These are phyloP conservation scores for Eupithecia abbreviata DNA, from an alignment of 2,888 invertebrate genomes.

Conservation along the genomic window DNA sequence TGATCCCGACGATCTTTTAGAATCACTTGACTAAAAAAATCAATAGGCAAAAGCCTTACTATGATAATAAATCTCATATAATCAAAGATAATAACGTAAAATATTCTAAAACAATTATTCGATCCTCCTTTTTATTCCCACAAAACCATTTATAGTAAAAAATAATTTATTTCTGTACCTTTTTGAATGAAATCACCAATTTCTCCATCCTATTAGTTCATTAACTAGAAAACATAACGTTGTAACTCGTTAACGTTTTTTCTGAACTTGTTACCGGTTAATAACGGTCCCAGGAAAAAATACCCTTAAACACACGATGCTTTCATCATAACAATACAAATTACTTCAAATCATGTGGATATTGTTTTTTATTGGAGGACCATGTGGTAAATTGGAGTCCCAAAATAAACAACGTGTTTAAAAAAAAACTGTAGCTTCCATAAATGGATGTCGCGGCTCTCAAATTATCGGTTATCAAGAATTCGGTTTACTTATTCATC, in stretches of 20 bases:
- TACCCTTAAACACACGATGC: slow-evolving; percentile 76
- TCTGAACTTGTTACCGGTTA: slow-evolving; percentile 69
- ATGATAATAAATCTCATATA: neutral
- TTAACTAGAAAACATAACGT: slow-evolving; percentile 50
- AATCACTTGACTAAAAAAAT: neutral
- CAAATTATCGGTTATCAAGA: slow-evolving; percentile 61
- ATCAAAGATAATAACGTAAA: neutral
- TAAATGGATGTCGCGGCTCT: slow-evolving; percentile 65
- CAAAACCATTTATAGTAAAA: neutral
- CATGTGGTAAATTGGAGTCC: slow-evolving; percentile 81
- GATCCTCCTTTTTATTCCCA: slow-evolving; percentile 7
- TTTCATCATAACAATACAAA: slow-evolving; percentile 78
- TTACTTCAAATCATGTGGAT: slow-evolving; percentile 80
- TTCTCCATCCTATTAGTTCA: slow-evolving; percentile 51
- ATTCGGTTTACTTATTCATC: slow-evolving; percentile 54
- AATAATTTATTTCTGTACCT: slow-evolving; percentile 32
- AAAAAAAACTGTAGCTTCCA: slow-evolving; percentile 67
- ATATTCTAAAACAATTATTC: neutral
- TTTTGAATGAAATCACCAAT: slow-evolving; percentile 35
- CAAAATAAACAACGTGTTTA: slow-evolving; percentile 74
- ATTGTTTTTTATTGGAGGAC: slow-evolving; percentile 76
- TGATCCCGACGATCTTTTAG: neutral
- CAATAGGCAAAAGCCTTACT: neutral
- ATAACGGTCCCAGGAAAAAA: slow-evolving; percentile 71
- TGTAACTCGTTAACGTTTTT: slow-evolving; percentile 70